Percentiles rank a stretch among this genome's conserved stretches.
Evolutionary conservation across 2,113 vertebrate species (phyloP).

Genomic region (Eulacestoma nigropectus): DNA sequence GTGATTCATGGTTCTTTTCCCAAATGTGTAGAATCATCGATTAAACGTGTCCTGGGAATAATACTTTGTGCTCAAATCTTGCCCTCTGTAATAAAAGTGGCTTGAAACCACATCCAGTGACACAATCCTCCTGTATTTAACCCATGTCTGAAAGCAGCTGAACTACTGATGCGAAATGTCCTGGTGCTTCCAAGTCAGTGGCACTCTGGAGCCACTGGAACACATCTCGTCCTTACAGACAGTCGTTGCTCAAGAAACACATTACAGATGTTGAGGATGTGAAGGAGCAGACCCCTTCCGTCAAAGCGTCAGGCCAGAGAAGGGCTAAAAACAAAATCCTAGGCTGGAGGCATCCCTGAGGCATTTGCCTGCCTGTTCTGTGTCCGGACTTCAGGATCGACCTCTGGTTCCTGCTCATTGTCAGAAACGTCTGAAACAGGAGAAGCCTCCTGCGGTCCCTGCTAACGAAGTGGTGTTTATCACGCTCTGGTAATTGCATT

Average conservation of each 20-base stretch:
- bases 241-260: not conserved
- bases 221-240: fast-evolving
- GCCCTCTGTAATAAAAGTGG: not conserved
- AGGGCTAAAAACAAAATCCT: not conserved
- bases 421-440: not conserved
- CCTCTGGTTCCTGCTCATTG: not conserved
- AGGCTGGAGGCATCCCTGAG: not conserved
- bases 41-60: not conserved
- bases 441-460: not conserved
- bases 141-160: not conserved
- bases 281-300: not conserved
- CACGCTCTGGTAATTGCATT: constrained; percentile 27
- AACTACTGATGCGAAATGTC: not conserved
- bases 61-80: not conserved
- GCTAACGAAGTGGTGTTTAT: not conserved
- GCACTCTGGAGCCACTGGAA: not conserved
- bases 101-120: not conserved
- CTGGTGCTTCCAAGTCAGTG: not conserved
- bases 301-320: not conserved
- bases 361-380: not conserved
- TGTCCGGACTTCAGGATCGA: fast-evolving
- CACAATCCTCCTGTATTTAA: not conserved
- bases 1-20: not conserved
- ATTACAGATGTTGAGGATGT: not conserved
- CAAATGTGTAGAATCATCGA: not conserved